A percentile compares a stretch with the other conserved stretches of the same genome.
These are phyloP conservation scores for Hemibagrus wyckioides DNA, from an alignment of 2,113 vertebrate genomes.

Conservation along the genomic window DNA sequence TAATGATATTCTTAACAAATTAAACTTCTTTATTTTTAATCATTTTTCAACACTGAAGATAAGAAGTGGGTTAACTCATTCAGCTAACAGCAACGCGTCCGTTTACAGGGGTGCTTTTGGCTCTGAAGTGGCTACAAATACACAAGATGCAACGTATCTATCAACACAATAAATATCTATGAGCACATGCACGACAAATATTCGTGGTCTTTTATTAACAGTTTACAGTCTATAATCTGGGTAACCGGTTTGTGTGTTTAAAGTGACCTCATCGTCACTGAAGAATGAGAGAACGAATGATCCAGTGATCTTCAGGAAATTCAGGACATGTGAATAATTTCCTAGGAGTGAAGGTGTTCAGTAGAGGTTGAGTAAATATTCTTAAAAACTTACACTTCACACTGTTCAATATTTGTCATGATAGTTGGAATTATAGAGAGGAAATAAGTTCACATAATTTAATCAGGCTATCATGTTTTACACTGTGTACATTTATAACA, in stretches of 20 bases:
- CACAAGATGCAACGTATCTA: neutral
- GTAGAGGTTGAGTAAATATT: neutral
- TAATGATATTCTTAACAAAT: neutral
- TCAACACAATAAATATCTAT: neutral
- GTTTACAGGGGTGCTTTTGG: neutral
- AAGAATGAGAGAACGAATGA: neutral
- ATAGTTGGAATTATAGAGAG: too few relatives aligned
- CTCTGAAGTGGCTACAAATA: neutral
- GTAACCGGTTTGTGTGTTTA: neutral
- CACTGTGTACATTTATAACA: neutral
- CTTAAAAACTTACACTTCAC: too few relatives aligned
- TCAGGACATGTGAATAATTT: neutral
- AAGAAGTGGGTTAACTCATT: neutral
- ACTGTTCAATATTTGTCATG: too few relatives aligned
- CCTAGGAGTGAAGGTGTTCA: neutral
- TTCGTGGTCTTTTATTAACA: neutral
- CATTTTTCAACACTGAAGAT: neutral
- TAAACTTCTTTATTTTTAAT: neutral
- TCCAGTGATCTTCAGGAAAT: neutral
- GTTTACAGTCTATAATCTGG: neutral
- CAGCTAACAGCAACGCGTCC: neutral
- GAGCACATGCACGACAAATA: neutral
- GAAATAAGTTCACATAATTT: too few relatives aligned
- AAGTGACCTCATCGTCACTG: neutral
- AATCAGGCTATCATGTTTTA: too few relatives aligned